phyloP scores from a whole-genome alignment of 2,888 invertebrate species.

The Euzophera pinguis region DNA sequence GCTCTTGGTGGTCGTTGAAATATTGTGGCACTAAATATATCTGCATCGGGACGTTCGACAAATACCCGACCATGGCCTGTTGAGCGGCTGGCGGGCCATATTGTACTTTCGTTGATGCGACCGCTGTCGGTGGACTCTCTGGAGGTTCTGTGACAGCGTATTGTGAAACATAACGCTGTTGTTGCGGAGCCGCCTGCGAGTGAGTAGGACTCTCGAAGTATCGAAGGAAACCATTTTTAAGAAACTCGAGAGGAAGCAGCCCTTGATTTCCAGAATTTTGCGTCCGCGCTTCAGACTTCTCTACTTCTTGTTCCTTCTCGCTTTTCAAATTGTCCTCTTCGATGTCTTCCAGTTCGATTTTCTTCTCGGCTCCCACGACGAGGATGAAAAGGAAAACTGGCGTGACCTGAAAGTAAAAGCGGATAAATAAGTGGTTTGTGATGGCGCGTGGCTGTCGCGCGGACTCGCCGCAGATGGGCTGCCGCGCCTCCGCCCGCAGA shows the following conservation, averaged over 20 bases:
- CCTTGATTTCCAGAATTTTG: slow-evolving; percentile 31
- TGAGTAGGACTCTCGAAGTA: slow-evolving; percentile 49
- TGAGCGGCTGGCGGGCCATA: slow-evolving; percentile 41
- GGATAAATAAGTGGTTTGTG: slow-evolving; percentile 35
- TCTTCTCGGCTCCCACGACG: slow-evolving; percentile 75
- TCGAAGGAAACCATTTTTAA: slow-evolving; percentile 53
- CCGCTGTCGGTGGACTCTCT: slow-evolving; percentile 37
- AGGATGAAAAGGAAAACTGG: slow-evolving; percentile 49
- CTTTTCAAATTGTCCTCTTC: slow-evolving; percentile 84
- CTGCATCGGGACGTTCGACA: slow-evolving; percentile 70
- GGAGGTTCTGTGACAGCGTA: slow-evolving; percentile 66
- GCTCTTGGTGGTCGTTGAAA: slow-evolving; percentile 48
- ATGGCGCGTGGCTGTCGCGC: slow-evolving; percentile 30
- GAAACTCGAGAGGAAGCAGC: slow-evolving; percentile 47
- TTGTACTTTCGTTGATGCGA: slow-evolving; percentile 33
- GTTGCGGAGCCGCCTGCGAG: slow-evolving; percentile 31
- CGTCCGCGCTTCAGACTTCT: slow-evolving; percentile 40
- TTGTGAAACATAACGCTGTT: slow-evolving; percentile 60
- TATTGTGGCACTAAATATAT: slow-evolving; percentile 71
- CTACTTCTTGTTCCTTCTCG: slow-evolving; percentile 67
- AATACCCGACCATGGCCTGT: slow-evolving; percentile 64
- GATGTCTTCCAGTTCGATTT: slow-evolving; percentile 86
- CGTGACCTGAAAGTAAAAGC: slow-evolving; percentile 69
- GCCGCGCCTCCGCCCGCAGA: slow-evolving; percentile 37
- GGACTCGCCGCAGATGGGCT: slow-evolving; percentile 37